Evolutionary conservation across 2,888 invertebrate genomes (phyloP), one percentile per base, ranked within the genome.

Genomic region (Chrysolina americana): DNA sequence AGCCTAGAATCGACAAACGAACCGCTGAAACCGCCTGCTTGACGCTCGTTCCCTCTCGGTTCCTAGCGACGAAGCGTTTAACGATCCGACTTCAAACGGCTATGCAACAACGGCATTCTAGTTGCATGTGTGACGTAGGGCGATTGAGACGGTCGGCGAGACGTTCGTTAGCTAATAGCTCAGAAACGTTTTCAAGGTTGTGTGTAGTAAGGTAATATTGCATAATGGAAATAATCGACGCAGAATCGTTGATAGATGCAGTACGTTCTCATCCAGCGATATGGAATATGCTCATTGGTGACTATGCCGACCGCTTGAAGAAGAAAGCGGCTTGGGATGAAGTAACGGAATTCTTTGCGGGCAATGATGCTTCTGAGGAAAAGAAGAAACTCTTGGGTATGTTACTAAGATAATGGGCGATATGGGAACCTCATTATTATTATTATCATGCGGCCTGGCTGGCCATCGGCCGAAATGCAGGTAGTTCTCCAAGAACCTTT

Each of bases 21-120:
- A 15, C 15, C 47, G n/a, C n/a, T 47, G 47, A 47, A 47, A 47
- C 47, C 47, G 47, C 47, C 47, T 47, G 47, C 15, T 15, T n/a
- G 47, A 2, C 47, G 47, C 15, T 47, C 47, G 36, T 36, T 36
- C 36, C 8, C n/a, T n/a, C 15, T 47, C 47, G 47, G 47, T 47
- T 47, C 13, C 47, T 47, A 15, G 47, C 47, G 47, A 47, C 47
- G 47, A 47, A 47, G 47, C 47, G 47, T 47, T 47, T 47, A 47
- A 47, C 47, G 47, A 47, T 47, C 47, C 47, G 47, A 47, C n/a
- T 47, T 2, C 15, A n/a, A 47, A 47, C 44, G 44, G 8, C n/a
- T n/a, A n/a, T n/a, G n/a, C 44, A 28, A 28, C 5, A 28, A 28
- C 36, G 36, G 36, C 8, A 13, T 47, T 47, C 47, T 15, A 47